Conservation (phyloP, 2,888 invertebrate species). For the Rhagophthalmus giganteus region DNA sequence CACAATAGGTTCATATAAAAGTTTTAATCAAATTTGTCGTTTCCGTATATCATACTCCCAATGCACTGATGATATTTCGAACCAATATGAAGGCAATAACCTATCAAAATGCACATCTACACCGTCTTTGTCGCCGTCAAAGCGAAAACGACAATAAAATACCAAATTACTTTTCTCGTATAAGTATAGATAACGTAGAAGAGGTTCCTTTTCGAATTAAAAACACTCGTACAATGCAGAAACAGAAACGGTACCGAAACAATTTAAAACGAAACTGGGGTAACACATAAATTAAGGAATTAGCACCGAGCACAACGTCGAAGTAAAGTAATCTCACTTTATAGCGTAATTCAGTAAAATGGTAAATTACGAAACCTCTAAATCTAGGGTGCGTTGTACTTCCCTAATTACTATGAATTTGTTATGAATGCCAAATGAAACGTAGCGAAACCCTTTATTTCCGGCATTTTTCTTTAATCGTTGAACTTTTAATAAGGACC, state of each 20-base stretch:
- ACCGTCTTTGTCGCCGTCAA: slow-evolving; percentile 1
- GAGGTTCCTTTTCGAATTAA: too few relatives aligned
- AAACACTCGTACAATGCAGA: slow-evolving; percentile 6
- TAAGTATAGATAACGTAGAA: too few relatives aligned
- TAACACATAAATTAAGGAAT: slow-evolving; percentile 31
- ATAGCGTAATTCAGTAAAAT: slow-evolving; percentile 28
- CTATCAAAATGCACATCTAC: slow-evolving; percentile 29
- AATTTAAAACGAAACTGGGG: slow-evolving; percentile 23
- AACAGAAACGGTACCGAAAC: slow-evolving; percentile 14
- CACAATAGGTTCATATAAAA: slow-evolving; percentile 16
- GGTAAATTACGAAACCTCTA: slow-evolving; percentile 30
- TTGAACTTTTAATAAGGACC: too few relatives aligned
- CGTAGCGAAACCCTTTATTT: not conserved
- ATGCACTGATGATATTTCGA: slow-evolving; percentile 38
- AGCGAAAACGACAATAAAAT: not conserved
- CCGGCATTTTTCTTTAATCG: not conserved
- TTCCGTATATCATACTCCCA: slow-evolving; percentile 32
- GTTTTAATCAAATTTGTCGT: slow-evolving; percentile 29
- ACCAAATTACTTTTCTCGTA: too few relatives aligned
- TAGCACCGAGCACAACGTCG: slow-evolving; percentile 28
- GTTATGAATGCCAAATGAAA: slow-evolving; percentile 27
- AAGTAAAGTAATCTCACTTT: slow-evolving; percentile 31
- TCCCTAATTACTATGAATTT: slow-evolving; percentile 28
- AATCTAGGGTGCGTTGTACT: slow-evolving; percentile 24
- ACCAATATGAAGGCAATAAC: slow-evolving; percentile 37